Evolutionary conservation across 1,140 invertebrate species (phyloP), one percentile per base, ranked within the genome.

Genomic region (Matsumurasca onukii): DNA sequence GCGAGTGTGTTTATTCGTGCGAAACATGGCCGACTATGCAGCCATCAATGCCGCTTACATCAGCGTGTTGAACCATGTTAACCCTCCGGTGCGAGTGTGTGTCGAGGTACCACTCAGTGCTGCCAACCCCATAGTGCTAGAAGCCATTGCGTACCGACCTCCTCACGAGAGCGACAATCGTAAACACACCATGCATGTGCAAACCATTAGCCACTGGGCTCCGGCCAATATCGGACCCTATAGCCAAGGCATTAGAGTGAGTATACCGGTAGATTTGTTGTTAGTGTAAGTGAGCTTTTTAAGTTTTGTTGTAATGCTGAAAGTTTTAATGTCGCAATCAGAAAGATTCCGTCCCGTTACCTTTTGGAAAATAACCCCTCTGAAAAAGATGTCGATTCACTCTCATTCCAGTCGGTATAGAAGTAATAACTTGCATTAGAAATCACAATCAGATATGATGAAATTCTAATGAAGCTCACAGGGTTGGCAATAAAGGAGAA

Each of bases 191-290:
- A 92, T 97, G 90, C 94, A 97, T 80, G 94, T 97, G 29, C 95
- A 97, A 80, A 90, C 93, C 61, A 89, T 97, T 68, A 97, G 94
- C 25, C 93, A 97, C 81, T 98, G 95, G 95, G 94, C 95, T 2
- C 94, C 95, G 3, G 93, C 94, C 49, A 97, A 95, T 77, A 97
- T 98, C 73, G 95, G 95, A 17, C 95, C 95, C 31, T 98, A 97
- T 78, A 97, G 94, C 77, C 95, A 98, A 83, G 92, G 91, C 27
- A 85, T 92, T 68, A 87, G 88, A 81, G 91, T 93, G 77, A 78
- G 77, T 76, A 5, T n/a, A n/a, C n/a, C n/a, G n/a, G n/a, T n/a
- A n/a, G n/a, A n/a, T n/a, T n/a, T n/a, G n/a, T n/a, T n/a, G n/a
- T n/a, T n/a, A n/a, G n/a, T n/a, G n/a, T n/a, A n/a, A n/a, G n/a